Base-by-base conservation (phyloP, 2,888 invertebrate species). In the Aphodius sticticus region DNA sequence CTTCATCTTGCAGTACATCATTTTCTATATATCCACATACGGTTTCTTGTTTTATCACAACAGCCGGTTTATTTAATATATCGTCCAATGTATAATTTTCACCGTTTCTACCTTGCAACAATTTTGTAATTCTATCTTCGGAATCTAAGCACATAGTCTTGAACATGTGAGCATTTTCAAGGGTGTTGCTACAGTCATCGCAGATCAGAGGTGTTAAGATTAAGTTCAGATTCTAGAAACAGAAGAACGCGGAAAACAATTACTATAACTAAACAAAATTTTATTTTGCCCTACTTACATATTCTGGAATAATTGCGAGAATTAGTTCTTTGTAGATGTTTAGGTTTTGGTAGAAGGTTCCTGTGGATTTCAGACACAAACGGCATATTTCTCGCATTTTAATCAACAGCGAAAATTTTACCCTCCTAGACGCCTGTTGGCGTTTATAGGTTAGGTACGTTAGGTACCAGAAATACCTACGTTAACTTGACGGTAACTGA, bases 381-480 rank as follows among this genome's bases (percentile, higher is more conserved):
- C 53, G 53, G 53, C 53, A 53, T 53, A 53, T 53, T 53, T 53
- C 53, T 53, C 53, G 53, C 53, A 53, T 53, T 1, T 53, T 53
- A 1, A 53, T 53, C 26, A 5, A 5, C 53, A 53, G 12, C 53
- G 53, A 53, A 53, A 53, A 53, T 53, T 53, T 7, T 12, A 53
- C 9, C 53, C 7, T 9, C 6, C 7, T 1, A 7, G 76, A 2
- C 14, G 36, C 37, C 15, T 36, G 76, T n/a, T 53, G 6, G 37
- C 16, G 36, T 36, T 16, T 38, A 53, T 76, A 76, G 37, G 37
- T 76, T 76, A 16, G 53, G 36, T n/a, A n/a, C n/a, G n/a, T n/a
- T n/a, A n/a, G 26, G 26, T 26, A 26, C 26, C 26, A 26, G 26
- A 26, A 26, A 26, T 26, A 26, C 26, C 26, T 26, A 26, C 26